These are phyloP conservation scores for Antechinus flavipes DNA, from an alignment of 2,113 vertebrate species.

Conservation along the genomic window DNA sequence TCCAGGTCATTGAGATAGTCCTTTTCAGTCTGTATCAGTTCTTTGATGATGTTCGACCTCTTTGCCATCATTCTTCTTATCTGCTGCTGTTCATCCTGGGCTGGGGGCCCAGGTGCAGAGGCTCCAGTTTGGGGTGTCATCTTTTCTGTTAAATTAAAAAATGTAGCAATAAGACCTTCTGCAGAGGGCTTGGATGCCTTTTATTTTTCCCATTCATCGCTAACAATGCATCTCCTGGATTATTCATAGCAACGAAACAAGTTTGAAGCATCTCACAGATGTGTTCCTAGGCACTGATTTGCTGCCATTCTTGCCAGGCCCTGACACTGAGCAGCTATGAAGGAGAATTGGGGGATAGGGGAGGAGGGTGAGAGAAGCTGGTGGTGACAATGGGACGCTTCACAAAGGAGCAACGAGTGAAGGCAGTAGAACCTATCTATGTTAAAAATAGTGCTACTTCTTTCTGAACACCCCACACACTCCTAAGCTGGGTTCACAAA, in stretches of 20 bases:
- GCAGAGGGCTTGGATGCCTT: neutral
- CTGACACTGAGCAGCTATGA: neutral
- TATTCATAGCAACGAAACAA: neutral
- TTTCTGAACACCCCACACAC: neutral
- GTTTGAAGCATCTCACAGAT: neutral
- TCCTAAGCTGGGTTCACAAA: neutral
- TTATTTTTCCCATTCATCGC: neutral
- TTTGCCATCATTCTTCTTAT: constrained; percentile 89
- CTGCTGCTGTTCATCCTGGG: constrained; percentile 84
- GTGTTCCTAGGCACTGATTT: neutral
- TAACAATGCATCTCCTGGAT: neutral
- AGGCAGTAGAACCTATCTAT: neutral
- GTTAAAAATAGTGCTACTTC: neutral
- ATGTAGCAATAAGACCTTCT: constrained; percentile 18
- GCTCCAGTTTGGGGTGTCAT: constrained; percentile 87
- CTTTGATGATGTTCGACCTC: constrained; percentile 92
- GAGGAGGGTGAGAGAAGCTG: accelerated
- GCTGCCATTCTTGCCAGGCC: neutral
- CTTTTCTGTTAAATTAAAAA: constrained; percentile 89
- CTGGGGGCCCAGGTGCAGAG: constrained; percentile 67
- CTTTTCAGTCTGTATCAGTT: constrained; percentile 94
- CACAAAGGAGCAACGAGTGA: neutral
- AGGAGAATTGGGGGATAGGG: no score
- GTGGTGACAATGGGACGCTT: neutral
- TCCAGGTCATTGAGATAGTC: constrained; percentile 92